phyloP scores from a whole-genome alignment of 2,797 vertebrate species.

The Rhinella marina region DNA sequence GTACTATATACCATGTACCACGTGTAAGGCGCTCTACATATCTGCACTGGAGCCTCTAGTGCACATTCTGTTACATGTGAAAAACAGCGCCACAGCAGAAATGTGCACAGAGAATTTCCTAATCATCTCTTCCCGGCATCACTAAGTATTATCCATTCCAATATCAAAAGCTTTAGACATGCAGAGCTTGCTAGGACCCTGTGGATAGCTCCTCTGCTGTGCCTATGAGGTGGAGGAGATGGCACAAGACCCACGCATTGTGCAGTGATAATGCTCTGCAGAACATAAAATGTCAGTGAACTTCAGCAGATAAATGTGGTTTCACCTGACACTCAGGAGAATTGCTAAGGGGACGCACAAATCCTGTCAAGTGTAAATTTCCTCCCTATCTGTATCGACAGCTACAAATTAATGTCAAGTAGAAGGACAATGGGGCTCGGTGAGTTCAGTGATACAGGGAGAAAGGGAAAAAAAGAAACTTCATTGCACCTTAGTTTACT shows the following conservation, averaged over 20 bases:
- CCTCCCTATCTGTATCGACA: constrained; percentile 23
- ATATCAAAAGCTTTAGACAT: neutral
- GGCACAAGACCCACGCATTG: constrained; percentile 53
- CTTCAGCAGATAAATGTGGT: constrained; percentile 58
- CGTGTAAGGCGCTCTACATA: no score
- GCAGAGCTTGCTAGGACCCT: neutral
- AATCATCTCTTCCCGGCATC: neutral
- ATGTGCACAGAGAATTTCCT: no score
- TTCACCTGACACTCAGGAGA: constrained; percentile 60
- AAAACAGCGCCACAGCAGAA: no score
- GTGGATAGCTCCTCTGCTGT: neutral
- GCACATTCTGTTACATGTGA: no score
- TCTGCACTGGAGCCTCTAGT: no score
- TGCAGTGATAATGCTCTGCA: constrained; percentile 43
- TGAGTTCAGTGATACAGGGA: neutral
- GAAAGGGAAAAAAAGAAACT: neutral
- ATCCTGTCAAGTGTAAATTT: constrained; percentile 54
- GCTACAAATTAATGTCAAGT: constrained; percentile 22
- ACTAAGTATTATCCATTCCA: neutral
- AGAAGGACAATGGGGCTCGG: constrained; percentile 36
- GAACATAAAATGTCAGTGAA: constrained; percentile 56
- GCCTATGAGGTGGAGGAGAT: neutral
- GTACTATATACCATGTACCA: no score
- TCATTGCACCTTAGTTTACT: neutral
- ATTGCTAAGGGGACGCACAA: constrained; percentile 56